phyloP scores from a whole-genome alignment of 2,888 invertebrate genomes.

The Metacarcinus magister region DNA sequence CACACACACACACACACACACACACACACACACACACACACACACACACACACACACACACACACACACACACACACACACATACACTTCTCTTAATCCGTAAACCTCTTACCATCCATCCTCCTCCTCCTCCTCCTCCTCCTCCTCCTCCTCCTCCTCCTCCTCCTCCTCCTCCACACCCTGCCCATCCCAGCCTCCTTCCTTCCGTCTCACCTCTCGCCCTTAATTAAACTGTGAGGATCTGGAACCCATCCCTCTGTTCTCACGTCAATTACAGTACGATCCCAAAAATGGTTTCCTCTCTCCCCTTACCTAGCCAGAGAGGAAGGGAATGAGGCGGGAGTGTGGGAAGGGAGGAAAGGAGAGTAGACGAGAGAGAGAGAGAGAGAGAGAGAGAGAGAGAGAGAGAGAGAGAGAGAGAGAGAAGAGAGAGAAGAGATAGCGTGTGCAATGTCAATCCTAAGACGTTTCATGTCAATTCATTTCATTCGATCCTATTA shows the following conservation, averaged over 20 bases:
- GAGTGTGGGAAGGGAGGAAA: background rate
- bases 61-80: background rate
- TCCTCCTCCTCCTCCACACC: background rate
- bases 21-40: too few species aligned
- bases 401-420: too few species aligned
- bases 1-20: background rate
- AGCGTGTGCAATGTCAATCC: too few species aligned
- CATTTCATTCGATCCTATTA: too few species aligned
- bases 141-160: slow-evolving; percentile 9
- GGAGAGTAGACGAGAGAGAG: background rate
- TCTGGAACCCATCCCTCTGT: background rate
- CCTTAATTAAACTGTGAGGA: slow-evolving; percentile 26
- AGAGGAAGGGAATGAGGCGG: background rate
- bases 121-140: slow-evolving; percentile 10
- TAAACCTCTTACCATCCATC: background rate
- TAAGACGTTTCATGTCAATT: too few species aligned
- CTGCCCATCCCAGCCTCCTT: background rate
- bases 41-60: background rate
- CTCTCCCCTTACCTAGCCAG: background rate
- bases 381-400: too few species aligned
- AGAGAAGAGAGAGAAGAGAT: too few species aligned
- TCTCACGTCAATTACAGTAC: slow-evolving; percentile 14
- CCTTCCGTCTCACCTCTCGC: background rate
- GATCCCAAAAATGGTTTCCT: background rate
- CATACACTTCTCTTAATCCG: background rate